Base-by-base conservation (phyloP, 2,888 invertebrate genomes). In the Platerodrilus igneus region DNA sequence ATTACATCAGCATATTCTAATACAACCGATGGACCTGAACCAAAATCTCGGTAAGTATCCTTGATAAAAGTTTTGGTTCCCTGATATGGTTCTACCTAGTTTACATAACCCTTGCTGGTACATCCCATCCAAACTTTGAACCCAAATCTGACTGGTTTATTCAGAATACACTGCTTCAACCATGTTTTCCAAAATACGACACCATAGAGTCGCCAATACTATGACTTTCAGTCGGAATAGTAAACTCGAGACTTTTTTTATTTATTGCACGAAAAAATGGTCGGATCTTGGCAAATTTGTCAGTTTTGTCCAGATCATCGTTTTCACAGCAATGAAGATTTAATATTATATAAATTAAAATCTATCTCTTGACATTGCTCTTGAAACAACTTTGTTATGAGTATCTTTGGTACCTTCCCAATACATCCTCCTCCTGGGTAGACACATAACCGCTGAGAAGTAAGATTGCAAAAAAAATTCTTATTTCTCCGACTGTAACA, bases 171-270 rank as follows among this genome's bases (percentile, higher is more conserved):
- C 36, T 56, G 55, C 22, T 57, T 56, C 30, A 51, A 26, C 53
- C 54, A 51, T 58, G 54, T 26, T 57, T 41, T 19, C 57, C 60
- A 51, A 52, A 63, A 33, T 64, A 63, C 17, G 60, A 57, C 11
- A 59, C 51, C 62, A 64, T 61, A 4, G 54, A 47, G 42, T 64
- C 62, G 48, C 62, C 64, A 35, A 61, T 38, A 41, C 53, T 52
- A 39, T 55, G 50, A 34, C 51, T 31, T 44, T 58, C 50, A 44
- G 54, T 53, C 30, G 49, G 29, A 30, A 48, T 50, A 37, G 52
- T 45, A 50, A 48, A 45, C 35, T 51, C 37, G 11, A 47, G 3
- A 45, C 50, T 55, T 30, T 45, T 53, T 41, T 37, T 18, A 41
- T 57, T 58, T 16, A 59, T 40, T 14, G 30, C 11, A 5, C 45